phyloP scores from a whole-genome alignment of 1,140 invertebrate species.

The Harpegnathos saltator region DNA sequence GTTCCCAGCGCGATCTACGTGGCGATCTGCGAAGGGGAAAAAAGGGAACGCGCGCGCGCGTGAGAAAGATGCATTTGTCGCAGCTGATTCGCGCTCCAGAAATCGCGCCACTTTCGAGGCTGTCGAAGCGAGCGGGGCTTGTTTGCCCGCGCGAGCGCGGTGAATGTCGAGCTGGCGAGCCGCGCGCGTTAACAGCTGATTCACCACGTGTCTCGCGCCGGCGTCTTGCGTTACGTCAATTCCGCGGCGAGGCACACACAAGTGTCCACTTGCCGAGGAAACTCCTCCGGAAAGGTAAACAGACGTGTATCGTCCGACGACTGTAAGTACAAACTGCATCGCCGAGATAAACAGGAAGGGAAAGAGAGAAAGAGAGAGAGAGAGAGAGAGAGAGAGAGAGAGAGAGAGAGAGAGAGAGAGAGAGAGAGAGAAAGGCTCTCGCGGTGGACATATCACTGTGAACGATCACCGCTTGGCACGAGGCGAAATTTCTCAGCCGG shows the following conservation, averaged over 20 bases:
- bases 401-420: too few relatives aligned
- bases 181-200: conserved; percentile 50
- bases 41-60: background rate
- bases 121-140: conserved; percentile 8
- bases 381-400: too few relatives aligned
- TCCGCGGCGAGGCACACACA: background rate
- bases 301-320: conserved; percentile 8
- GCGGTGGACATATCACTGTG: too few relatives aligned
- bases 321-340: background rate
- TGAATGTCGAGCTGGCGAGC: conserved; percentile 21
- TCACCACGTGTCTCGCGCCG: conserved; percentile 17
- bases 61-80: conserved; percentile 27
- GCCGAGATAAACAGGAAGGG: too few relatives aligned
- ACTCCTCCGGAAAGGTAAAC: conserved; percentile 20
- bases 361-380: too few relatives aligned
- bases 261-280: background rate
- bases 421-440: too few relatives aligned
- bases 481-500: background rate
- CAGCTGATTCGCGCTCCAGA: conserved; percentile 41
- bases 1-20: too few relatives aligned
- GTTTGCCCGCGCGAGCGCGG: background rate
- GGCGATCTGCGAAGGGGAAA: too few relatives aligned
- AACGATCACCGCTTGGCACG: too few relatives aligned
- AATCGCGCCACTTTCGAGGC: conserved; percentile 34
- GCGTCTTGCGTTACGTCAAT: conserved; percentile 35